A percentile compares a stretch with the other conserved stretches of the same genome.
Conservation (phyloP, 2,797 vertebrate species). For the Ara ararauna region DNA sequence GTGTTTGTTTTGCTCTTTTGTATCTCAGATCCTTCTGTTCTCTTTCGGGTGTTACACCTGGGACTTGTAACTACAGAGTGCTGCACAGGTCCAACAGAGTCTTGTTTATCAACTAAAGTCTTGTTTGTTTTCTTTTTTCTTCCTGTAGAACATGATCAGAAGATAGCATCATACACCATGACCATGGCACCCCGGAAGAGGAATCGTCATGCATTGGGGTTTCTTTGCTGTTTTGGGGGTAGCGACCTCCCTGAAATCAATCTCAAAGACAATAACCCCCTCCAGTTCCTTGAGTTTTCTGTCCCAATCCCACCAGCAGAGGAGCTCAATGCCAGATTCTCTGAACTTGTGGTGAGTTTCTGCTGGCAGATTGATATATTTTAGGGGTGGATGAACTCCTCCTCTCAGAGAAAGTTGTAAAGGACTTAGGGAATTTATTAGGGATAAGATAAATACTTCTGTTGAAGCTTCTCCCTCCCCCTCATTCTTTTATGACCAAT, state of each 20-base stretch:
- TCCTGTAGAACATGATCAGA: conserved; percentile 87
- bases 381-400: background rate
- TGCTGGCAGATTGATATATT: background rate
- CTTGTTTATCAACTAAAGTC: background rate
- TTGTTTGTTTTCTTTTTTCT: background rate
- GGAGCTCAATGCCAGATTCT: conserved; percentile 93
- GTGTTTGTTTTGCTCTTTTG: background rate
- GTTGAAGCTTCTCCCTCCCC: background rate
- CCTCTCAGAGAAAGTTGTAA: background rate
- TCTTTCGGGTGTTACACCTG: background rate
- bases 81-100: background rate
- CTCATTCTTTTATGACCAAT: background rate
- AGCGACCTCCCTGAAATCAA: conserved; percentile 94
- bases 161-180: conserved; percentile 85
- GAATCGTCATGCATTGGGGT: conserved; percentile 91
- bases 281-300: conserved; percentile 95
- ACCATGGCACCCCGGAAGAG: conserved; percentile 96
- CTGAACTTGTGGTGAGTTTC: conserved; percentile 95
- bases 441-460: background rate
- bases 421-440: background rate
- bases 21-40: background rate
- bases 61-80: background rate
- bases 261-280: conserved; percentile 92
- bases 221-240: conserved; percentile 95
- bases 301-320: conserved; percentile 92